phyloP scores from a whole-genome alignment of 2,113 vertebrate genomes.

The Elachura formosa region DNA sequence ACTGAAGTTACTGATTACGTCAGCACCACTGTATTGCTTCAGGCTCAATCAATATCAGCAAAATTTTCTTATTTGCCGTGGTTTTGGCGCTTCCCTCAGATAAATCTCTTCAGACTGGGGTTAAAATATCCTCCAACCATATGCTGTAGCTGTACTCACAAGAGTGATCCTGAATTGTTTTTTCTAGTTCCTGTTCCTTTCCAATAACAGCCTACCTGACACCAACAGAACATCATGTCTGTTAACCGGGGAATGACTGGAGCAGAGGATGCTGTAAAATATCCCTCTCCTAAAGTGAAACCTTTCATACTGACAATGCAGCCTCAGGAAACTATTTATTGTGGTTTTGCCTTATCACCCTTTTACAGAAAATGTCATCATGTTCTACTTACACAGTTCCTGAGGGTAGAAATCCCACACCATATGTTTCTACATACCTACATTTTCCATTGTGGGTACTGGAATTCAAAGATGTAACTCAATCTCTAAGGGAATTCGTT shows the following conservation, averaged over 20 bases:
- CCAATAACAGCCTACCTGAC: background rate
- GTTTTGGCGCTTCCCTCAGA: background rate
- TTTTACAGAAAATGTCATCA: background rate
- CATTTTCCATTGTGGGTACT: background rate
- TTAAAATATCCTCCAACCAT: background rate
- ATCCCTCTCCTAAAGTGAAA: background rate
- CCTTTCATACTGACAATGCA: background rate
- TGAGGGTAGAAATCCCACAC: background rate
- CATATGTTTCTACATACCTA: accelerated
- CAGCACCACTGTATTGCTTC: background rate
- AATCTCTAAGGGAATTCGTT: background rate
- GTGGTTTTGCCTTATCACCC: accelerated
- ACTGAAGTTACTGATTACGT: background rate
- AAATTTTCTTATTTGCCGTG: background rate
- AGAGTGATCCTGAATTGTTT: background rate
- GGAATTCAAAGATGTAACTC: background rate
- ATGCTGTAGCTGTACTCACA: background rate
- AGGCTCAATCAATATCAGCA: background rate
- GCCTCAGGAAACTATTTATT: background rate
- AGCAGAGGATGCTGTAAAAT: accelerated
- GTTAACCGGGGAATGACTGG: background rate
- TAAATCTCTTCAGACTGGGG: background rate
- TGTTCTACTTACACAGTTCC: background rate
- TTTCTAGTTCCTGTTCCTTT: background rate
- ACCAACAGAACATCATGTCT: background rate